These are phyloP conservation scores for Heteromyza rotundicornis DNA, from an alignment of 2,888 invertebrate genomes.

Conservation along the genomic window DNA sequence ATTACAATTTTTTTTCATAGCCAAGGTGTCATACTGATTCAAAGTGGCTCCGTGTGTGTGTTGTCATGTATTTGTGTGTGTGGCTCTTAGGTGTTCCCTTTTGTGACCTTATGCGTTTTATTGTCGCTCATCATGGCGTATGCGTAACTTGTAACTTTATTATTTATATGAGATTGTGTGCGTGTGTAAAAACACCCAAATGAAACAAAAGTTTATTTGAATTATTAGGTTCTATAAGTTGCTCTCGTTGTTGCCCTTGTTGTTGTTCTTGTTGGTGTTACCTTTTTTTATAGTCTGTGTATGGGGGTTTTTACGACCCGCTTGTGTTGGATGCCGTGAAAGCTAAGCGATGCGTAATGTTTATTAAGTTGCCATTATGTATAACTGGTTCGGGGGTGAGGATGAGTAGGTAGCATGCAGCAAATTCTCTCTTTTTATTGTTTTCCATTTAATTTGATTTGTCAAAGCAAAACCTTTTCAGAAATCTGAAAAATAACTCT, in stretches of 20 bases:
- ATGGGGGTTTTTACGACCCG: too few relatives aligned
- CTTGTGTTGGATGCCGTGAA: background rate
- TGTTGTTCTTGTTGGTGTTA: background rate
- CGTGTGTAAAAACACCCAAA: background rate
- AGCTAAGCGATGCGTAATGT: background rate
- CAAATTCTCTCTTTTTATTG: background rate
- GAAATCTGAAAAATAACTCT: too few relatives aligned
- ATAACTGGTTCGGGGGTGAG: background rate
- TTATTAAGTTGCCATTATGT: conserved; percentile 11
- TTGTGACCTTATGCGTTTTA: conserved; percentile 1
- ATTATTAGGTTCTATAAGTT: background rate
- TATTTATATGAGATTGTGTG: conserved; percentile 6
- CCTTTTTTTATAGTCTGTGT: background rate
- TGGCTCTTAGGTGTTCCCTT: too few relatives aligned
- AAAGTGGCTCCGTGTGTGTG: background rate
- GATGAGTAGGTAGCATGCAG: too few relatives aligned
- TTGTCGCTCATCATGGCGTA: conserved; percentile 15
- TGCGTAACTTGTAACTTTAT: conserved; percentile 16
- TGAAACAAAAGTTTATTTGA: conserved; percentile 1
- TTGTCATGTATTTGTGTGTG: background rate
- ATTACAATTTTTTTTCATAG: conserved; percentile 45
- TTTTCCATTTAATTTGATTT: background rate
- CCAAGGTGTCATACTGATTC: background rate
- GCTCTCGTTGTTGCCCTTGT: background rate
- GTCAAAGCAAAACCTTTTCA: too few relatives aligned